Evolutionary conservation across 2,888 invertebrate species (phyloP).

Genomic region (Pheosia gnoma): DNA sequence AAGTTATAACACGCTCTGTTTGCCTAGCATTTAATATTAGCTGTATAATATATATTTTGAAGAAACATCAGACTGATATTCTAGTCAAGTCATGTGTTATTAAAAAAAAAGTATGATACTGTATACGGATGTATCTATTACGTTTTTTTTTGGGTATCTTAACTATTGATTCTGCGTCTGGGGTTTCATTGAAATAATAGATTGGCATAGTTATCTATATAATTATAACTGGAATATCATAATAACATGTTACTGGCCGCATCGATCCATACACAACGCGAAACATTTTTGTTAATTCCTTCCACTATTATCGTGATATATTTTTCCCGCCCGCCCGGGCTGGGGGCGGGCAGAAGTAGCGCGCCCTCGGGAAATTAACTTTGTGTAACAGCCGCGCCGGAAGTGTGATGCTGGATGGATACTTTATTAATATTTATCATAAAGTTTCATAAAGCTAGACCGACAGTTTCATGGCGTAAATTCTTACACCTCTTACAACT

Average conservation of each 20-base stretch:
- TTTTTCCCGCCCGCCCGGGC: neutral
- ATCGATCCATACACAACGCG: neutral
- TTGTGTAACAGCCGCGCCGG: conserved; percentile 18
- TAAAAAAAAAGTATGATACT: neutral
- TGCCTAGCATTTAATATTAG: conserved; percentile 2
- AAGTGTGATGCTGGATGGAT: conserved; percentile 1
- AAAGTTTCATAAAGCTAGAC: conserved; percentile 16
- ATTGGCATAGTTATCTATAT: no score
- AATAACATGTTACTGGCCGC: no score
- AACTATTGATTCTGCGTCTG: no score
- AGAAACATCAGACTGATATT: neutral
- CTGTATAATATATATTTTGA: neutral
- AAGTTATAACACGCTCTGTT: neutral
- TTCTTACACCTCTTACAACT: no score
- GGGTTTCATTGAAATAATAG: no score
- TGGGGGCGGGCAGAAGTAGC: conserved; percentile 10
- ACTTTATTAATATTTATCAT: conserved; percentile 31
- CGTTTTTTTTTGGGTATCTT: neutral
- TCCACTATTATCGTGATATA: neutral
- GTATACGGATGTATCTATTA: neutral
- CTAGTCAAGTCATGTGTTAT: neutral
- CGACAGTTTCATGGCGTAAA: neutral
- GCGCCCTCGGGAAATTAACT: conserved; percentile 31
- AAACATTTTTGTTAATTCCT: neutral
- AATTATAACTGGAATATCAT: no score